Base-by-base conservation (phyloP, 2,888 invertebrate genomes). In the Torymus auratus region DNA sequence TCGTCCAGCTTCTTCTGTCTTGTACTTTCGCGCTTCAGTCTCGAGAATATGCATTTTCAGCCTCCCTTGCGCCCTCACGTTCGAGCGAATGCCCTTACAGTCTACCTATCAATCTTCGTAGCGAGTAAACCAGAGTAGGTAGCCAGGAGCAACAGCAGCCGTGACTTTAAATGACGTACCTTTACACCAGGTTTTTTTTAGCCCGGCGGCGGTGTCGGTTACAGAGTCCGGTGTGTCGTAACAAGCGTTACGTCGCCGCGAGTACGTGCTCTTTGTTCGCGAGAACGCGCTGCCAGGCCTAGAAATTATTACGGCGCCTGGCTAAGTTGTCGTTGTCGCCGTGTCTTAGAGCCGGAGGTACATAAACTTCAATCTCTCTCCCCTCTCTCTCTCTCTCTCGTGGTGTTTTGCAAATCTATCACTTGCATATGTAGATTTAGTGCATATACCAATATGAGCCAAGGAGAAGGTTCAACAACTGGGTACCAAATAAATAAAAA, bases 251-350 rank as follows among this genome's bases (percentile, higher is more conserved):
- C 65, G 60, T 67, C 23, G 50, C 62, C 64, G 23, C 53, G 61
- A 68, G 83, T 85, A 85, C 85, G 84, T 86, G 85, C 85, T 85
- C 86, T 86, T 87, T 87, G 86, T 86, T 86, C 83, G 82, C 69
- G 65, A 71, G 0, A 50, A 23, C 50, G 23, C 28, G 17, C 41
- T 78, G 80, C 62, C 78, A 83, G 83, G 85, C 83, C 84, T 84
- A 84, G 83, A 85, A 41, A 85, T 85, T 85, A 86, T 85, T 83
- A 82, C 83, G 77, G 82, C 83, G 84, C 84, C 85, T 83, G 84
- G 85, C 41, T 41, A 41, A 41, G 73, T 67, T 70, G 82, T 41
- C 20, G 71, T 78, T 65, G 80, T 78, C 72, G 83, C 81, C 81
- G 70, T 50, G 76, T 68, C 75, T 61, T 56, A 23, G 68, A 17